Evolutionary conservation across 1,140 invertebrate species (phyloP), one percentile per base, ranked within the genome.

Genomic region (Mizuhopecten yessoensis): DNA sequence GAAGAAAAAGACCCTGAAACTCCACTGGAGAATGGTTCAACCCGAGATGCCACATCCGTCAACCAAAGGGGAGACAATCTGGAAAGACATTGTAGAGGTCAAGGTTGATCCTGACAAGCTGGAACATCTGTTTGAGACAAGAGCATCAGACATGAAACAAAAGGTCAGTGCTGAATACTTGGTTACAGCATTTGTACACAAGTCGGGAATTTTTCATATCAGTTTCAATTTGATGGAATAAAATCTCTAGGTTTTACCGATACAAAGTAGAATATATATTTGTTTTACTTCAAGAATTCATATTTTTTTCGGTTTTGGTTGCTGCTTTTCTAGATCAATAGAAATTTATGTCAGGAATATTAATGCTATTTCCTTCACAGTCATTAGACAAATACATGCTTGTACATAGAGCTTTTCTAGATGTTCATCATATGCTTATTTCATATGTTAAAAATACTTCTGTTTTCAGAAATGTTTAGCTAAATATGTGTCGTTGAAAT

Each of bases 1-100:
- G 96, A 99, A 98, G 94, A 99, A 99, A 96, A 99, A 99, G 96
- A 99, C 99, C n/a, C 98, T 99, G 7, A 99, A 99, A 97, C 97
- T 99, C n/a, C 99, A 99, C 96, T 99, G 99, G 99, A 98, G 98
- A 96, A 99, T 99, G 97, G 96, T 97, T 5, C 96, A 97, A 98
- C 93, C 93, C 23, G 93, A 94, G 34, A 88, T 89, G 5, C 97
- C 98, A 29, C 97, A 98, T 20, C 97, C 98, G 49, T 97, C 98
- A 7, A 95, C 95, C 0, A 96, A 97, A 92, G 92, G 97, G 97
- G 91, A 97, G 93, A 99, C 98, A 92, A 98, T 99, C 95, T 99
- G 99, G 99, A 98, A 99, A 96, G 98, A 99, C 95, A 96, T 99
- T 34, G 98, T 99, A 2, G 97, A 97, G 86, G 91, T 96, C 13